These are phyloP conservation scores for Eristalis intricaria DNA, from an alignment of 2,888 invertebrate species.

Conservation along the genomic window DNA sequence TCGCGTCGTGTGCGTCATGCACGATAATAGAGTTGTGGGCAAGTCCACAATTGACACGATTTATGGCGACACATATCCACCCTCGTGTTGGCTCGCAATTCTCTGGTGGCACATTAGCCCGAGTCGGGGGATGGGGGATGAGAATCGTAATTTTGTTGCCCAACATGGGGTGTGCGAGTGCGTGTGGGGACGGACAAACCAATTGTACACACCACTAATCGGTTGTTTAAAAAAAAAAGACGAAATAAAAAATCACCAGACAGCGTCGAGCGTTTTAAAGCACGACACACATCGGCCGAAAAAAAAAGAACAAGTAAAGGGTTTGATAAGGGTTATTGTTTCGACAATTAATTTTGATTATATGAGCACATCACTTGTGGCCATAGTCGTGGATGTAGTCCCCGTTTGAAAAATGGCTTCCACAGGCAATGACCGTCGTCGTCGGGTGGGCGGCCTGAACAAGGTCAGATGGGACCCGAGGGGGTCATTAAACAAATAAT, in stretches of 20 bases:
- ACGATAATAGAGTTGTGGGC: neutral
- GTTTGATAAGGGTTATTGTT: constrained; percentile 10
- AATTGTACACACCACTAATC: neutral
- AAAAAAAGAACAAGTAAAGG: neutral
- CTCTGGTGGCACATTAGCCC: neutral
- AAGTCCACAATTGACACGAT: neutral
- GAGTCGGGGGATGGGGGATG: neutral
- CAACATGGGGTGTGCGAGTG: neutral
- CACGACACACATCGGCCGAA: neutral
- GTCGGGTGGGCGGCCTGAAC: neutral
- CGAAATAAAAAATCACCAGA: neutral
- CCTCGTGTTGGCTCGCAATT: neutral
- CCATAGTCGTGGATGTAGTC: neutral
- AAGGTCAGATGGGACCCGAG: neutral
- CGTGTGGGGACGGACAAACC: neutral
- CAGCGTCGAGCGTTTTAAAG: neutral
- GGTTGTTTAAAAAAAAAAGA: neutral
- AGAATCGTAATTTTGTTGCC: neutral
- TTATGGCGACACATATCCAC: neutral
- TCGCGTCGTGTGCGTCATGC: neutral
- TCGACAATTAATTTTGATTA: constrained; percentile 27
- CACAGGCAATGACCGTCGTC: neutral
- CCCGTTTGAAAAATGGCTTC: neutral
- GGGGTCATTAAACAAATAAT: neutral
- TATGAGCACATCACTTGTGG: constrained; percentile 6